Base-by-base conservation (phyloP, 2,113 vertebrate species). In the Calidris pygmaea region DNA sequence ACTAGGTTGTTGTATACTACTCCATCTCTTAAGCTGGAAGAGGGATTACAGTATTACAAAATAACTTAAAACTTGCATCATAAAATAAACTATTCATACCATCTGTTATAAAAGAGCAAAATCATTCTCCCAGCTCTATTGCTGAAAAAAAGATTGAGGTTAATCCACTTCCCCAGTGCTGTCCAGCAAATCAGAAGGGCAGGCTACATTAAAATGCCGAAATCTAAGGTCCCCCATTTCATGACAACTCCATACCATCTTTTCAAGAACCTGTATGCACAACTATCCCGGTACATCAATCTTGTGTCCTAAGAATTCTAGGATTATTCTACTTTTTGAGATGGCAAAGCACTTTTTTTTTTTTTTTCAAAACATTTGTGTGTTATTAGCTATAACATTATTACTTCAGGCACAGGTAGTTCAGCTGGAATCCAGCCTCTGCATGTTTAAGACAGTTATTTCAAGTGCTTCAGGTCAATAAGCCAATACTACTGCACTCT, bases 391-490 rank as follows among this genome's bases (percentile, higher is more conserved):
- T 85, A 4, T 37, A 83, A 70, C 18, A 66, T 47, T 34, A 85
- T 66, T 87, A 70, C 47, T 85, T 87, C 71, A 73, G 79, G 6
- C 39, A 7, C 35, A 59, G 22, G 22, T 34, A 75, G 30, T 24
- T 91, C 70, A 93, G 81, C 74, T 82, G 79, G 45, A 87, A 93
- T 9, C 9, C 47, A 91, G 63, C 29, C 47, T 90, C 55, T 80
- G 75, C 14, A 92, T 65, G 39, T 43, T 75, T 63, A 68, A 79
- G 48, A 65, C 35, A 68, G 72, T 90, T 93, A 90, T 85, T 89
- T 95, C 93, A 88, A 89, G 84, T 78, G 80, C n/a, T 91, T 70
- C 70, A 82, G 93, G 95, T 96, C 93, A 97, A 92, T 93, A 93
- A 94, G 76, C 32, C 89, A 93, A 81, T 92, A 77, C 8, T 43